phyloP scores from a whole-genome alignment of 2,888 invertebrate genomes.

The Ptilodon capucinus region DNA sequence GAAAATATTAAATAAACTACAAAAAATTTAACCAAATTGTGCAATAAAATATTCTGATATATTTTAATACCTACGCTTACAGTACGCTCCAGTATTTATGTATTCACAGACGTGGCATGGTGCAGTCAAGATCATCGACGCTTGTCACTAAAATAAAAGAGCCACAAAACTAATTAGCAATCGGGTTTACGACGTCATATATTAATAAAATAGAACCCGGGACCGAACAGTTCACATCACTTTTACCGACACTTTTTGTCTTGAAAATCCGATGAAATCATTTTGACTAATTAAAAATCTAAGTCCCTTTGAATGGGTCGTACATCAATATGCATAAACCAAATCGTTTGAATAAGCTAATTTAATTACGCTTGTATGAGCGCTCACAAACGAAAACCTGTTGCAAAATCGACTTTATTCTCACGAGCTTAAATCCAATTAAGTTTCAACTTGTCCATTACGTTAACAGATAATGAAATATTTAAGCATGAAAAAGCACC shows the following conservation, averaged over 20 bases:
- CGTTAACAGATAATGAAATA: constrained; percentile 13
- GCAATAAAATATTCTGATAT: too few relatives aligned
- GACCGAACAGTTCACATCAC: constrained; percentile 49
- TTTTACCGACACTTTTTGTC: constrained; percentile 58
- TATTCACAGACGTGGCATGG: too few relatives aligned
- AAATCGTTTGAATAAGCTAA: neutral
- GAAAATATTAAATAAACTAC: too few relatives aligned
- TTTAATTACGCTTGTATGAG: neutral
- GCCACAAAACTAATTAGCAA: constrained; percentile 76
- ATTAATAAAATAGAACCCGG: constrained; percentile 65
- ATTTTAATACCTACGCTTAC: too few relatives aligned
- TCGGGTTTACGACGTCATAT: constrained; percentile 69
- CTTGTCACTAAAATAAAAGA: constrained; percentile 60
- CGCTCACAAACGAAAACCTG: neutral
- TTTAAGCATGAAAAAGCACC: constrained; percentile 37
- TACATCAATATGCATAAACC: constrained; percentile 55
- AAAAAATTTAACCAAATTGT: too few relatives aligned
- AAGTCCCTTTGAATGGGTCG: constrained; percentile 46
- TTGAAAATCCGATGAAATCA: constrained; percentile 59
- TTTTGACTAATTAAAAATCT: constrained; percentile 61
- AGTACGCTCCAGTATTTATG: too few relatives aligned
- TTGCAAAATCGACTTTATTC: constrained; percentile 10
- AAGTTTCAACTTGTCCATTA: constrained; percentile 12
- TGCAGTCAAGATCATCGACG: constrained; percentile 33
- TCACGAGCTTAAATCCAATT: constrained; percentile 9